phyloP scores from a whole-genome alignment of 2,113 vertebrate genomes.

The Notechis scutatus region DNA sequence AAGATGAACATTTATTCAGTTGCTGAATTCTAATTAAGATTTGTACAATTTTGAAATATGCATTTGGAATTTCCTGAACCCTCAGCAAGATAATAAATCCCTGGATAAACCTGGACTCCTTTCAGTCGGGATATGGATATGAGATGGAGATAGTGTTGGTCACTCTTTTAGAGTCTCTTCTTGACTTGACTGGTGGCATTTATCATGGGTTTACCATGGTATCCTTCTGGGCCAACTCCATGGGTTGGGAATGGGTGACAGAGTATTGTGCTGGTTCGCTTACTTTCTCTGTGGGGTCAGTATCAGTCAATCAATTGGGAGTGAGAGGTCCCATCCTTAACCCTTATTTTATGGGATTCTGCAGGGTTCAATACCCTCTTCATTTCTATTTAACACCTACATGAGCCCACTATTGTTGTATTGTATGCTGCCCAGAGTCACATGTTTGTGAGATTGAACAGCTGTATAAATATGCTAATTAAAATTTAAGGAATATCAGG shows the following conservation, averaged over 20 bases:
- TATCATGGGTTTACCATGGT: not conserved
- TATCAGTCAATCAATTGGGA: not conserved
- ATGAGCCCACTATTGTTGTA: not conserved
- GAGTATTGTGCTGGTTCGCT: not conserved
- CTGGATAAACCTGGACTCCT: not conserved
- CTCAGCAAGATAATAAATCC: not conserved
- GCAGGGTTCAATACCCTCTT: not conserved
- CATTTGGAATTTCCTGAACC: not conserved
- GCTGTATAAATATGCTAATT: not conserved
- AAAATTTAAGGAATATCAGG: not conserved
- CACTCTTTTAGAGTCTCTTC: not conserved
- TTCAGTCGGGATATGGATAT: not conserved
- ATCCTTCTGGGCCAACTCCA: not conserved
- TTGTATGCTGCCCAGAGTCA: not conserved
- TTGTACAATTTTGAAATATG: not conserved
- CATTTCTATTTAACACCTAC: not conserved
- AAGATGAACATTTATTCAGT: conserved; percentile 17
- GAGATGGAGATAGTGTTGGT: not conserved
- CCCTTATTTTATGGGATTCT: not conserved
- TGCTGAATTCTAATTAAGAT: not conserved
- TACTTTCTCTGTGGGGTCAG: not conserved
- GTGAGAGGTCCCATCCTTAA: not conserved
- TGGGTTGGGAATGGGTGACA: not conserved
- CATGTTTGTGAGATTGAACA: not conserved
- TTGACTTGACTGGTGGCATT: not conserved